Conservation (phyloP, 2,888 invertebrate species). For the Netelia fuscicornis region DNA sequence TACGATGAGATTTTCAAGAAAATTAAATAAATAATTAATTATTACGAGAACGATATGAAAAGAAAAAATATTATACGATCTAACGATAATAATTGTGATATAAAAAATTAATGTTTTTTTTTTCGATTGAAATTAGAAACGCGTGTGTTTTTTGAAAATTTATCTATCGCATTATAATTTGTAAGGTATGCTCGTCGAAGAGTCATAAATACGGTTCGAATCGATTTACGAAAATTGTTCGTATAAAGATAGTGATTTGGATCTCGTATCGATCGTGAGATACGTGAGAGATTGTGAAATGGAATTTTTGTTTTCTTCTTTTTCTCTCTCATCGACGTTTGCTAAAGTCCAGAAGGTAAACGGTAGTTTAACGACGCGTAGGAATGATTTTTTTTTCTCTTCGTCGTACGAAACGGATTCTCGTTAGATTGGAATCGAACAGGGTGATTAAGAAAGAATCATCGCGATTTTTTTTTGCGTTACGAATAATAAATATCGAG, state of each 20-base stretch:
- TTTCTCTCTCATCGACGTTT: neutral
- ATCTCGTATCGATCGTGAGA: slow-evolving; percentile 27
- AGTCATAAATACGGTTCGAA: too few relatives aligned
- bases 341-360: slow-evolving; percentile 5
- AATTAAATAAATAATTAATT: too few relatives aligned
- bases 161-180: too few relatives aligned
- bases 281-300: slow-evolving; percentile 20
- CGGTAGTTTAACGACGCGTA: slow-evolving; percentile 19
- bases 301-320: slow-evolving; percentile 22
- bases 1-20: neutral
- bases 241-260: slow-evolving; percentile 28
- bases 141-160: too few relatives aligned
- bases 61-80: too few relatives aligned
- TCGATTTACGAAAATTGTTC: neutral
- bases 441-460: slow-evolving; percentile 31
- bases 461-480: slow-evolving; percentile 14
- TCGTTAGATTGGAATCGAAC: slow-evolving; percentile 34
- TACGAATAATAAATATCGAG: slow-evolving; percentile 35
- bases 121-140: neutral
- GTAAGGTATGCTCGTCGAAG: too few relatives aligned
- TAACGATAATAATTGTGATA: too few relatives aligned
- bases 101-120: neutral
- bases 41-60: too few relatives aligned
- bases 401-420: slow-evolving; percentile 14
- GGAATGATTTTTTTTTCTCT: neutral